phyloP scores from a whole-genome alignment of 2,797 vertebrate species.

The Myripristis murdjan region DNA sequence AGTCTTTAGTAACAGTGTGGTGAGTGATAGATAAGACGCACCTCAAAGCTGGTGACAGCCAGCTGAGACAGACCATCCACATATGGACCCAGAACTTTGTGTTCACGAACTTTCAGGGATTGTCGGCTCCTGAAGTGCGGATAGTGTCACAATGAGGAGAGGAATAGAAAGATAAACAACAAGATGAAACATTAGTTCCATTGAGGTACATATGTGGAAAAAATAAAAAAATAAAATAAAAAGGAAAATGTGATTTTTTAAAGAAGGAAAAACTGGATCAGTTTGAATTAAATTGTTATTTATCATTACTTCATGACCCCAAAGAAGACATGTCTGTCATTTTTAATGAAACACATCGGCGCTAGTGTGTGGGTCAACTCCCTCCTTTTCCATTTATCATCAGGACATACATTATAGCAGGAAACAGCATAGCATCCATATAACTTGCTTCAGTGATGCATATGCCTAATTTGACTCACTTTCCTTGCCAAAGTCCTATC shows the following conservation, averaged over 20 bases:
- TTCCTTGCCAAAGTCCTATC: neutral
- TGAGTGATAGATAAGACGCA: slow-evolving; percentile 72
- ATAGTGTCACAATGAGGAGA: slow-evolving; percentile 13
- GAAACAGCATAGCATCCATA: neutral
- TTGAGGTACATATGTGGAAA: neutral
- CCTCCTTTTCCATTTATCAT: too few species aligned
- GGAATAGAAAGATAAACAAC: neutral
- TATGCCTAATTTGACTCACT: slow-evolving; percentile 1
- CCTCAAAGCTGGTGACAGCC: slow-evolving; percentile 97
- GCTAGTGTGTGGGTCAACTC: too few species aligned
- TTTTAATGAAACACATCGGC: too few species aligned
- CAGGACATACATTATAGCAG: too few species aligned
- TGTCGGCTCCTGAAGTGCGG: slow-evolving; percentile 87
- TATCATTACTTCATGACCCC: too few species aligned
- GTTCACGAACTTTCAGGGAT: slow-evolving; percentile 97
- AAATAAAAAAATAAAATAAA: slow-evolving; percentile 9
- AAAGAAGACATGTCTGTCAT: too few species aligned
- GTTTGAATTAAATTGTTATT: neutral
- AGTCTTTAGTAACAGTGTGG: neutral
- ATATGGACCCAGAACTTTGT: slow-evolving; percentile 97
- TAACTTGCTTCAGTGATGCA: neutral
- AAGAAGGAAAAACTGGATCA: neutral
- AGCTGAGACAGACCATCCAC: slow-evolving; percentile 98
- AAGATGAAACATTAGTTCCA: neutral
- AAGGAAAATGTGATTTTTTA: neutral